These are phyloP conservation scores for Zaprionus kolodkinae DNA, from an alignment of 1,140 invertebrate species.

Conservation along the genomic window DNA sequence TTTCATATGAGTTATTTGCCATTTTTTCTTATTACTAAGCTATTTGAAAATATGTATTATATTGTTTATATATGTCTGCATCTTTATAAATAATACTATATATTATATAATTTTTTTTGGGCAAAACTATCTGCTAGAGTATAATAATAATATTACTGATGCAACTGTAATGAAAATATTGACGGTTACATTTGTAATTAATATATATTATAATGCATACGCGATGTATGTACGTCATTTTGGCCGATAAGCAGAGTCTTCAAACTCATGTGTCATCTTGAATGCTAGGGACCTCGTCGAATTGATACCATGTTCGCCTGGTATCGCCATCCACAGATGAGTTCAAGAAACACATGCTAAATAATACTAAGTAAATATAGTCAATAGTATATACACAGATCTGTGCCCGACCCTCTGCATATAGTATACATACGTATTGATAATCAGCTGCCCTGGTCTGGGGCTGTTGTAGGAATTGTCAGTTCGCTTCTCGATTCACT, in stretches of 20 bases:
- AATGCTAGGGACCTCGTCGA: constrained; percentile 66
- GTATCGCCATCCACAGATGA: constrained; percentile 50
- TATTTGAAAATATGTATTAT: no score
- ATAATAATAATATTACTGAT: no score
- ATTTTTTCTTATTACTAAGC: not conserved
- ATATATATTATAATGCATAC: not conserved
- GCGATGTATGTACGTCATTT: not conserved
- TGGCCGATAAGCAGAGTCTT: constrained; percentile 46
- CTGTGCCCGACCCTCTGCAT: constrained; percentile 1
- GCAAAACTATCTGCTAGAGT: no score
- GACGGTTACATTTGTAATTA: not conserved
- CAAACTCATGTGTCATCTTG: constrained; percentile 39
- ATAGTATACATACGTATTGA: constrained; percentile 14
- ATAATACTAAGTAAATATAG: not conserved
- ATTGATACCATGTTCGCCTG: constrained; percentile 38
- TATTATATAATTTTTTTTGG: no score
- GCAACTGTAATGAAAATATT: no score
- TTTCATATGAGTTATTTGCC: not conserved
- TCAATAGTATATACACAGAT: not conserved
- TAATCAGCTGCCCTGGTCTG: constrained; percentile 51
- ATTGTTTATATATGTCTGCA: no score
- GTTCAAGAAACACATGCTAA: constrained; percentile 63
- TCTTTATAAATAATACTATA: no score
- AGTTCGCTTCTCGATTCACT: constrained; percentile 56
- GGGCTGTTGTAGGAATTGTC: constrained; percentile 31